Base-by-base conservation (phyloP, 2,797 vertebrate genomes). In the Nothura maculosa region DNA sequence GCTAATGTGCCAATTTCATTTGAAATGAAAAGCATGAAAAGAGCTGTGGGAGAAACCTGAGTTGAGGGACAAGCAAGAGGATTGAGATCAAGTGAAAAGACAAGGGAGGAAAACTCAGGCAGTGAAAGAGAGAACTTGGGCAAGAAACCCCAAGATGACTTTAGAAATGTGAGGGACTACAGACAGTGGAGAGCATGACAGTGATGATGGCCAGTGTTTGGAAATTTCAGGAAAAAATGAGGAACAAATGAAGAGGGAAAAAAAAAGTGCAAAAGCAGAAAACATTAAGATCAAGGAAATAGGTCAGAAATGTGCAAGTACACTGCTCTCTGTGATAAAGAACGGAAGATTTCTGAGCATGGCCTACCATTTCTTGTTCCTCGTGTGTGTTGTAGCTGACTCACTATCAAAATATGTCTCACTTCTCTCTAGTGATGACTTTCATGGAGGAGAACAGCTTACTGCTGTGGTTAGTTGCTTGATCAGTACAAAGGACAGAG, bases 321-420 rank as follows among this genome's bases (percentile, higher is more conserved):
- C 22, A 1, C 52, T 77, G 50, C 40, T 48, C 27, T 80, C 43
- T 90, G 54, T 50, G 70, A 20, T 62, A 63, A 61, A 38, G 22
- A 92, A 24, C 6, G 25, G 45, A 70, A 52, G 68, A 72, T 78
- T 85, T 63, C 81, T 74, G 34, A 60, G 52, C 30, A 32, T 50
- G 43, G 55, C 10, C 30, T 91, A 6, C 57, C 32, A 13, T 61
- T 84, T 67, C 40, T 25, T 68, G 55, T 12, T 74, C 58, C 27
- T 60, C 30, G 6, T 80, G 15, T 20, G n/a, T 55, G 73, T 47
- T 57, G 47, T 42, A 54, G 40, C 66, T 90, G 78, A 72, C 40
- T 48, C 32, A 22, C 6, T 55, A 40, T 67, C 67, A 77, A 60
- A 89, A 40, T 1, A 28, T 43, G 18, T 64, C 47, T 48, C 24